Evolutionary conservation across 2,113 vertebrate species (phyloP), one percentile per base, ranked within the genome.

Genomic region (Castor canadensis): DNA sequence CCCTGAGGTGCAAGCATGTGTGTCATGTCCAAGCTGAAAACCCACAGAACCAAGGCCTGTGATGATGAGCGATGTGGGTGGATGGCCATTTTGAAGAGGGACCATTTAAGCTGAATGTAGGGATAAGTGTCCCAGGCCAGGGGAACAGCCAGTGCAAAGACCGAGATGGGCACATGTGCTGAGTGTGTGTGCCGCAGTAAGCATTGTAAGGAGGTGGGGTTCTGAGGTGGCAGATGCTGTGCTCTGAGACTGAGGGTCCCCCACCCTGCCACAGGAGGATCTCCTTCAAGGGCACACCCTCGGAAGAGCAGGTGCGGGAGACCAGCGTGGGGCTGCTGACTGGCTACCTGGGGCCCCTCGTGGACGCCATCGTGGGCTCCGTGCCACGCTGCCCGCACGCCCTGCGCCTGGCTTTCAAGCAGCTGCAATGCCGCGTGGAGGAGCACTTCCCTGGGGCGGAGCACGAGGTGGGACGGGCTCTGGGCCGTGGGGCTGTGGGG

Each of bases 281-380:
- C 94, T 99, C 99, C 49, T 99, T 99, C 97, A 99, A 99, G 96
- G 99, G 99, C 3, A 96, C 98, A 0, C 96, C 98, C 91, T 99
- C 99, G 0, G 99, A 99, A 97, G 98, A 98, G 0, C 99, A 98
- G 69, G 98, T 99, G 85, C 96, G 96, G 82, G 99, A 99, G 90
- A 99, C 98, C 98, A 99, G 99, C 87, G 98, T 99, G 98, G 99
- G 99, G 95, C 98, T 99, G 97, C 98, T 99, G 96, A 98, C 98
- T 9, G 98, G 97, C 80, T 99, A 99, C 98, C 98, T 99, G 96
- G 98, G 97, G 62, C 98, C 98, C 97, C 99, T 99, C 17, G 62
- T 99, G 1, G 98, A 99, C 0, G 98, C 99, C 97, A 99, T 99
- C 2, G 97, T 99, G 93, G 98, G 98, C 97, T 99, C 99, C 0